Evolutionary conservation across 2,888 invertebrate species (phyloP).

Genomic region (Bellardia pandia): DNA sequence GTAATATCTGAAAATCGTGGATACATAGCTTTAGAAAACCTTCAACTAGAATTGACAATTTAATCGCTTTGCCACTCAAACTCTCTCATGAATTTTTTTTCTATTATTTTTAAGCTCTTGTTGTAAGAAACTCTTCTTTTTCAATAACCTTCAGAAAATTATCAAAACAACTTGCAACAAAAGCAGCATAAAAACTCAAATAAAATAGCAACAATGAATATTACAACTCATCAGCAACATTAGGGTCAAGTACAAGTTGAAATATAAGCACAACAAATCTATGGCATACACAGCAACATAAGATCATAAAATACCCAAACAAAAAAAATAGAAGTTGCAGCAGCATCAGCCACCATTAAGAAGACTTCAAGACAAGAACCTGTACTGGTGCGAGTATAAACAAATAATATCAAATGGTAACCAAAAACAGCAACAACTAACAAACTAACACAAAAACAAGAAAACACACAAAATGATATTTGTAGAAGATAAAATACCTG

Average conservation of each 20-base stretch:
- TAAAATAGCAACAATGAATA: slow-evolving; percentile 64
- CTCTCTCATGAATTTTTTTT: slow-evolving; percentile 27
- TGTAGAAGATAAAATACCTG: slow-evolving; percentile 65
- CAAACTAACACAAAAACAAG: slow-evolving; percentile 13
- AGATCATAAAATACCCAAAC: slow-evolving; percentile 8
- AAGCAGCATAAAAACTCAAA: slow-evolving; percentile 6
- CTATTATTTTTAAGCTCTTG: slow-evolving; percentile 8
- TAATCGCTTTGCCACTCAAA: slow-evolving; percentile 52
- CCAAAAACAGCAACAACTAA: slow-evolving; percentile 18
- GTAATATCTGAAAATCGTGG: no score
- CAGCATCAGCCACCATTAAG: slow-evolving; percentile 26
- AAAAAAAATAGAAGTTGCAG: slow-evolving; percentile 18
- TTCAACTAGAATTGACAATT: slow-evolving; percentile 61
- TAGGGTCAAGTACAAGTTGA: slow-evolving; percentile 73
- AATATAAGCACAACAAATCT: slow-evolving; percentile 56
- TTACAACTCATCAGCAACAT: slow-evolving; percentile 60
- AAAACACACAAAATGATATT: slow-evolving; percentile 48
- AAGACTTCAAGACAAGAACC: slow-evolving; percentile 29
- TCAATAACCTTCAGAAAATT: slow-evolving; percentile 65
- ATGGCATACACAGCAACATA: slow-evolving; percentile 38
- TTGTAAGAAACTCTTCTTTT: slow-evolving; percentile 51
- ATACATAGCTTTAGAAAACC: no score
- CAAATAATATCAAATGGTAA: slow-evolving; percentile 65
- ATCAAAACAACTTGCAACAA: slow-evolving; percentile 38
- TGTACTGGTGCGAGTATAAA: slow-evolving; percentile 40